Evolutionary conservation across 2,797 vertebrate genomes (phyloP).

Genomic region (Acrossocheilus fasciatus): DNA sequence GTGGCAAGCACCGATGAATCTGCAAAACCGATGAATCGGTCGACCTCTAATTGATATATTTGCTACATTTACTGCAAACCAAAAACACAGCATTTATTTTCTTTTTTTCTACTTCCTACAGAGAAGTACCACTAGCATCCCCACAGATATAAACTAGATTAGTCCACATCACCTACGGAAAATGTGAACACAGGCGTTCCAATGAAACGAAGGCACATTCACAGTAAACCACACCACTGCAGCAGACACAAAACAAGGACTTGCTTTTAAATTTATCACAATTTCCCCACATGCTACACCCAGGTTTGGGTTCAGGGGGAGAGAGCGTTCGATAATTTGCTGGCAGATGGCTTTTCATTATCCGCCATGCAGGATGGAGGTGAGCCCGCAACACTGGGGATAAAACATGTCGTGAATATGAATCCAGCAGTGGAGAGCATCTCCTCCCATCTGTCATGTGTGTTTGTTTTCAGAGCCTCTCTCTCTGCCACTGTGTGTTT

Average conservation of each 20-base stretch:
- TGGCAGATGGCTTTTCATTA: constrained; percentile 63
- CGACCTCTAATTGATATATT: neutral
- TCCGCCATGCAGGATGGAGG: constrained; percentile 49
- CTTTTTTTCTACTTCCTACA: neutral
- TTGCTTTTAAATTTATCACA: constrained; percentile 4
- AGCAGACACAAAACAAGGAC: neutral
- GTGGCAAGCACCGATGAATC: no score
- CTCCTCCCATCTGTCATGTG: constrained; percentile 52
- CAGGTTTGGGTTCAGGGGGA: constrained; percentile 5
- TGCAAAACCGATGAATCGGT: no score
- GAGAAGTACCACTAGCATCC: neutral
- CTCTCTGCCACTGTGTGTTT: constrained; percentile 37
- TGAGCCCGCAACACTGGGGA: constrained; percentile 38
- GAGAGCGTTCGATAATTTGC: constrained; percentile 29
- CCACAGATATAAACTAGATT: constrained; percentile 4
- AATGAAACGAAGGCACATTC: neutral
- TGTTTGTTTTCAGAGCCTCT: constrained; percentile 44
- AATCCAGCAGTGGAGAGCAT: constrained; percentile 48
- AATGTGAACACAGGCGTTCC: neutral
- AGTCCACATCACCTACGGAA: neutral
- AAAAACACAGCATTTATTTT: neutral
- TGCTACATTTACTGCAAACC: neutral
- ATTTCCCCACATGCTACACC: neutral
- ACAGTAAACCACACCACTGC: neutral
- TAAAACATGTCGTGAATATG: constrained; percentile 51